Percentiles rank a stretch among this genome's conserved stretches.
phyloP scores from a whole-genome alignment of 2,113 vertebrate species.

The Epinephelus fuscoguttatus region DNA sequence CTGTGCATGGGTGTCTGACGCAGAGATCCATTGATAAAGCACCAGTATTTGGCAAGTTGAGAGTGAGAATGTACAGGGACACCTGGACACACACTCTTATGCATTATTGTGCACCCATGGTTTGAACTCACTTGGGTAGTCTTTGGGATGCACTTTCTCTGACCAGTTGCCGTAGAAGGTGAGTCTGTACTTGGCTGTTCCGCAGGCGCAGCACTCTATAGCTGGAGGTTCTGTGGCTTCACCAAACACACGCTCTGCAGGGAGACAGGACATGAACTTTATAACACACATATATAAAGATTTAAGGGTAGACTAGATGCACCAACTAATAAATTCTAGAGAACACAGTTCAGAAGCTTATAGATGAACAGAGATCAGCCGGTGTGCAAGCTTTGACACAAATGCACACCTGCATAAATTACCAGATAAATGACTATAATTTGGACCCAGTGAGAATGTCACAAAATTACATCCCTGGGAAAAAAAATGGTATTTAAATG shows the following conservation, averaged over 20 bases:
- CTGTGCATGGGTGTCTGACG: too few relatives aligned
- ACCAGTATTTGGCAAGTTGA: too few relatives aligned
- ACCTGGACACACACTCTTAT: too few relatives aligned
- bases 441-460: constrained; percentile 37
- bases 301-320: neutral
- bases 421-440: constrained; percentile 15
- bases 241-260: constrained; percentile 84
- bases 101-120: too few relatives aligned
- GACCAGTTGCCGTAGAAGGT: constrained; percentile 99
- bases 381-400: neutral
- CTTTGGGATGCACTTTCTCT: constrained; percentile 95
- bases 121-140: constrained; percentile 93
- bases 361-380: neutral
- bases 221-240: constrained; percentile 88
- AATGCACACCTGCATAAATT: constrained; percentile 31
- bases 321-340: neutral
- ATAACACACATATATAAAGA: neutral
- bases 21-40: too few relatives aligned
- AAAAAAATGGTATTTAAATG: constrained; percentile 50
- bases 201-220: constrained; percentile 95
- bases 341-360: neutral
- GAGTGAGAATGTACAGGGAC: too few relatives aligned
- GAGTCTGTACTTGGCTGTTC: constrained; percentile 96
- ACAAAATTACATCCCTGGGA: constrained; percentile 26
- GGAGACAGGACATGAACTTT: neutral